Base-by-base conservation (phyloP, 1,140 invertebrate genomes). In the Acromyrmex charruanus region DNA sequence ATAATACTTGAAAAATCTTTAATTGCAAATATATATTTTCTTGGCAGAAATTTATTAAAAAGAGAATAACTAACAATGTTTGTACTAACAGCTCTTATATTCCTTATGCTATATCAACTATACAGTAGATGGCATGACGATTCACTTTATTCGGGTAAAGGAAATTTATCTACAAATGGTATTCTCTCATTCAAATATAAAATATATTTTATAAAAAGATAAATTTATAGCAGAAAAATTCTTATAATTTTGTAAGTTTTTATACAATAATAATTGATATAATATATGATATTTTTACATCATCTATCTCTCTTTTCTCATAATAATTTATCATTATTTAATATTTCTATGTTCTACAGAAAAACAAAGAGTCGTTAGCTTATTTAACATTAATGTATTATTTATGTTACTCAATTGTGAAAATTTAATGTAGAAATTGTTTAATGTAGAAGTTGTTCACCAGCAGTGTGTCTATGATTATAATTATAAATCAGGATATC, bases 91-190 rank as follows among this genome's bases (percentile, higher is more conserved):
- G 1, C 35, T 75, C 14, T 9, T n/a, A 35, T 44, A 53, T 68
- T 68, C 9, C 12, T 39, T n/a, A 55, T 14, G 28, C 16, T 53
- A 4, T 51, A 51, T 16, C 49, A 51, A 16, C 4, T 51, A 7
- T 25, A 53, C 28, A 21, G 0, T 68, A 80, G 77, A 80, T 80
- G 77, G 77, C 77, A 68, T 2, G 28, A 68, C 28, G 14, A 80
- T 80, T 35, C 61, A 80, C 49, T 80, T 80, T 68, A 68, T 51
- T 65, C 44, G 16, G 0, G 12, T 14, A 53, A 35, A 51, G n/a
- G 35, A 53, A 53, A 35, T 79, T 65, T 80, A 80, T 35, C 77
- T 35, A 53, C 61, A 25, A 51, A 80, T 25, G 77, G n/a, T 80
- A 80, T 21, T 21, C 5, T 35, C 18, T 12, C n/a, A 35, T 31